Evolutionary conservation across 2,113 vertebrate species (phyloP).

Genomic region (Prionailurus bengalensis): DNA sequence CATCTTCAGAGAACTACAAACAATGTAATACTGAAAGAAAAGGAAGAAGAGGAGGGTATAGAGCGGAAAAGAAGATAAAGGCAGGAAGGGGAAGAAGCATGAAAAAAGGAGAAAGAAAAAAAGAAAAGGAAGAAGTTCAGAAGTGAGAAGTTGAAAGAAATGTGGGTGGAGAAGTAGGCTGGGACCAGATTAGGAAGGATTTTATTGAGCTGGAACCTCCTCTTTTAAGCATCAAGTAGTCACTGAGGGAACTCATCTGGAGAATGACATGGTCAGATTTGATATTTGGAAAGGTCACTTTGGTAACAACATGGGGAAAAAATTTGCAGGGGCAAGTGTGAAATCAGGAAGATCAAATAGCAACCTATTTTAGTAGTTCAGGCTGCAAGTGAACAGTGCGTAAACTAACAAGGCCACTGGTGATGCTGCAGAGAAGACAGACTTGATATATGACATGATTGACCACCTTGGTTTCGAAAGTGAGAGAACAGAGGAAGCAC

Average conservation of each 20-base stretch:
- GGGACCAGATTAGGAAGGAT: background rate
- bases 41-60: background rate
- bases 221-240: background rate
- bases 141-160: background rate
- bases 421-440: background rate
- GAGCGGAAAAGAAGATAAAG: background rate
- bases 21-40: background rate
- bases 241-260: background rate
- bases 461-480: background rate
- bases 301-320: background rate
- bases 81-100: background rate
- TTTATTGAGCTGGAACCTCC: background rate
- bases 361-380: background rate
- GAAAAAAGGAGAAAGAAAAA: background rate
- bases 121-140: background rate
- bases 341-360: background rate
- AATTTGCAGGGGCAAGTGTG: background rate
- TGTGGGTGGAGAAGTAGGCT: background rate
- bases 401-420: background rate
- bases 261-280: background rate
- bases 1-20: background rate
- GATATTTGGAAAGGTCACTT: background rate
- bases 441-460: background rate
- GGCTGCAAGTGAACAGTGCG: background rate
- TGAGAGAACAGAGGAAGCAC: background rate